Percentiles rank a stretch among this genome's conserved stretches.
These are phyloP conservation scores for Lithobates pipiens DNA, from an alignment of 2,797 vertebrate species.

Conservation along the genomic window DNA sequence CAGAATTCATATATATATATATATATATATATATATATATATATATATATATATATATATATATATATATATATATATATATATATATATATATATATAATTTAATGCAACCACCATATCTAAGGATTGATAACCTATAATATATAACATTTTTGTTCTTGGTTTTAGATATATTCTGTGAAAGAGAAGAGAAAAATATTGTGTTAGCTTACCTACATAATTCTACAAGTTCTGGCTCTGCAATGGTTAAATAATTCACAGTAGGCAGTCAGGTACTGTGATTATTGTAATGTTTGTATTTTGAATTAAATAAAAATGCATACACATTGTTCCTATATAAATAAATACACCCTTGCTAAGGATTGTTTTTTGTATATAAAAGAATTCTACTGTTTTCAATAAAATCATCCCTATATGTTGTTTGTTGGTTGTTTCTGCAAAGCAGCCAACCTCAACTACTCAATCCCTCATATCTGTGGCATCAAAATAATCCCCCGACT, in stretches of 20 bases:
- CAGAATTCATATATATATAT: no score
- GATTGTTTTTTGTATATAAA: conserved; percentile 14
- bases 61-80: no score
- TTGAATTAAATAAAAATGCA: neutral
- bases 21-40: no score
- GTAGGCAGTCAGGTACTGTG: neutral
- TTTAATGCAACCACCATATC: neutral
- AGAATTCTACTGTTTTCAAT: neutral
- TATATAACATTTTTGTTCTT: no score
- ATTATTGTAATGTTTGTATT: neutral
- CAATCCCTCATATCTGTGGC: conserved; percentile 16
- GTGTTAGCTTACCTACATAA: no score
- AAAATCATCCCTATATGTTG: neutral
- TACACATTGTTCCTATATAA: neutral
- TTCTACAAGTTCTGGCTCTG: no score
- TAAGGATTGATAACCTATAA: no score
- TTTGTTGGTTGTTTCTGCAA: conserved; percentile 10
- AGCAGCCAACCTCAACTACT: neutral
- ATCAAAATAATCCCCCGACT: conserved; percentile 25
- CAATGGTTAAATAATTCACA: no score
- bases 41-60: no score
- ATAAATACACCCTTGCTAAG: neutral
- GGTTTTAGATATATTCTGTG: no score
- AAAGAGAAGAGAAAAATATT: no score
- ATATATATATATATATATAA: neutral